Conservation (phyloP, 2,888 invertebrate genomes). For the Drosophila rellima region DNA sequence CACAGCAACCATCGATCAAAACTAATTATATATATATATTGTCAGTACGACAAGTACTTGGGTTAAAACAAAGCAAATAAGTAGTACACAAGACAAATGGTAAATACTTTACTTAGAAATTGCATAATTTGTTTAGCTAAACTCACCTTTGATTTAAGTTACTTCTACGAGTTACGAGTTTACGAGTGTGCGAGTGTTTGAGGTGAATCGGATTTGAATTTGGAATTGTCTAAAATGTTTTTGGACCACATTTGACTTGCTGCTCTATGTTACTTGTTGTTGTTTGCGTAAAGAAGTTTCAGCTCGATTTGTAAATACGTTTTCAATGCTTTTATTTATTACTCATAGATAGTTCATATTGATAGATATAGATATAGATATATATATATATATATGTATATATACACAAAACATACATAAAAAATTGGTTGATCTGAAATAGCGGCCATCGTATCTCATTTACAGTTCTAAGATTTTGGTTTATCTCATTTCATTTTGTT, state of each 20-base stretch:
- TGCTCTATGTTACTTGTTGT: slow-evolving; percentile 45
- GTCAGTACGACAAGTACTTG: slow-evolving; percentile 26
- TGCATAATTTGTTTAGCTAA: slow-evolving; percentile 39
- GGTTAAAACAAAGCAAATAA: slow-evolving; percentile 26
- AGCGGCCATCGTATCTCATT: slow-evolving; percentile 51
- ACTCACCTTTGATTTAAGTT: slow-evolving; percentile 65
- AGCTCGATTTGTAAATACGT: slow-evolving; percentile 46
- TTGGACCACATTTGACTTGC: slow-evolving; percentile 66
- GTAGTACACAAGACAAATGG: slow-evolving; percentile 26
- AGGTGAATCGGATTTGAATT: slow-evolving; percentile 25
- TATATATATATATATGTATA: slow-evolving; percentile 56
- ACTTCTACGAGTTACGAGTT: slow-evolving; percentile 20
- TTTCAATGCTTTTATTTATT: slow-evolving; percentile 77
- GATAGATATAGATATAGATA: slow-evolving; percentile 54
- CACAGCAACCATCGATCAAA: slow-evolving; percentile 27
- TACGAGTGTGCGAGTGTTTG: slow-evolving; percentile 20
- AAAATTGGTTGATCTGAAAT: slow-evolving; percentile 62
- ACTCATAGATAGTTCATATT: slow-evolving; percentile 71
- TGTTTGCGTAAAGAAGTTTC: slow-evolving; percentile 50
- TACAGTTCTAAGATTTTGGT: slow-evolving; percentile 45
- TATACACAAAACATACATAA: slow-evolving; percentile 78
- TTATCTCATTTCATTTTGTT: slow-evolving; percentile 22
- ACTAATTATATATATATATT: slow-evolving; percentile 9
- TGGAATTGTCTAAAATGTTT: slow-evolving; percentile 44
- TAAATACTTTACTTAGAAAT: slow-evolving; percentile 47